These are phyloP conservation scores for Thaleichthys pacificus DNA, from an alignment of 2,797 vertebrate genomes.

Conservation along the genomic window DNA sequence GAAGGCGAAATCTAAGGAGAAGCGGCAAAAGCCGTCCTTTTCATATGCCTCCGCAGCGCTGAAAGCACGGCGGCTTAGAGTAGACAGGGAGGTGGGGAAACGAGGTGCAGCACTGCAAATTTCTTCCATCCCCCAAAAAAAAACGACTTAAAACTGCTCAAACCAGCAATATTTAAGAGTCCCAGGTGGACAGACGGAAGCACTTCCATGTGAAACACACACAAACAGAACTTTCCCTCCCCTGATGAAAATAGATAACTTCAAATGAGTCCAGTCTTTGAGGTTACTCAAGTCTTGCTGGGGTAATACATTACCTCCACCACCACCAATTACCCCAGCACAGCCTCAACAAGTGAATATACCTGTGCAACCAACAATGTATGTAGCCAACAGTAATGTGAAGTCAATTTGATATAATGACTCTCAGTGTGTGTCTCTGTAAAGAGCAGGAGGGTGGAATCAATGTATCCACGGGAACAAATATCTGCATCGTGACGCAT, in stretches of 20 bases:
- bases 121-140: conserved; percentile 45
- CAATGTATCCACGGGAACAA: no score
- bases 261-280: conserved; percentile 61
- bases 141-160: conserved; percentile 66
- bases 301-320: conserved; percentile 36
- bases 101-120: conserved; percentile 66
- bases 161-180: conserved; percentile 74
- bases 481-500: no score
- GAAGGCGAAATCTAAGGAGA: conserved; percentile 21
- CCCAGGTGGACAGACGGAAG: conserved; percentile 61
- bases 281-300: conserved; percentile 39
- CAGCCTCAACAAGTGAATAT: neutral
- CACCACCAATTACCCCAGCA: neutral
- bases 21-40: conserved; percentile 25
- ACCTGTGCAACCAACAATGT: no score
- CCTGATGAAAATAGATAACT: conserved; percentile 67
- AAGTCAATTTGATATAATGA: no score
- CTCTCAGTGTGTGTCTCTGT: no score
- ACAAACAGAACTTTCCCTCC: conserved; percentile 55
- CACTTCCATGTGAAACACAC: conserved; percentile 63
- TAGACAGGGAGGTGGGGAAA: conserved; percentile 26
- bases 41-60: conserved; percentile 32
- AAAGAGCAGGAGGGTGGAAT: no score
- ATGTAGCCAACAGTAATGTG: no score
- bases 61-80: conserved; percentile 39